Conservation (phyloP, 2,113 vertebrate genomes). For the Cnemophilus loriae region DNA sequence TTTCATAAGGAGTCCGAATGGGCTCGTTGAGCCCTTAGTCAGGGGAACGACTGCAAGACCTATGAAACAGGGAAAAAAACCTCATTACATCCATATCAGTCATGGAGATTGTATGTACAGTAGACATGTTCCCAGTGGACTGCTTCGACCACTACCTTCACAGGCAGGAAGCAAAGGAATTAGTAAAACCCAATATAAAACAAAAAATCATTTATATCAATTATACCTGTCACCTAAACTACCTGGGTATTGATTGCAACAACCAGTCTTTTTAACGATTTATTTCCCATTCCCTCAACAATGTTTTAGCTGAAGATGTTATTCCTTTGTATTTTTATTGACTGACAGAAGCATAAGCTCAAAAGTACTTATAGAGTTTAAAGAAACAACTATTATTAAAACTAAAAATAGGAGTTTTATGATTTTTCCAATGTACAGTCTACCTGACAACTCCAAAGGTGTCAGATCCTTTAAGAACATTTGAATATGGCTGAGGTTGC, state of each 20-base stretch:
- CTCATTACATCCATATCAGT: background rate
- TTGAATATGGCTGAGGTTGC: background rate
- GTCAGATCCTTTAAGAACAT: background rate
- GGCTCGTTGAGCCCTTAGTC: background rate
- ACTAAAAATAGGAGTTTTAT: background rate
- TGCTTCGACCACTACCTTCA: background rate
- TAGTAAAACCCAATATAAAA: background rate
- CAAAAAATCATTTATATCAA: background rate
- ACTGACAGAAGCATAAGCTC: background rate
- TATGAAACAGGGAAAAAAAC: background rate
- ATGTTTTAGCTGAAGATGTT: background rate
- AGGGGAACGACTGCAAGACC: background rate
- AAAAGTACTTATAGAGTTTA: background rate
- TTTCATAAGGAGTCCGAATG: background rate
- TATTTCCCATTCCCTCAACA: background rate
- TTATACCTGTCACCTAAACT: background rate
- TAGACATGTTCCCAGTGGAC: background rate
- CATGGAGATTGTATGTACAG: background rate
- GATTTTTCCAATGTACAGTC: background rate
- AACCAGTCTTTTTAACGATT: background rate
- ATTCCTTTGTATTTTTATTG: background rate
- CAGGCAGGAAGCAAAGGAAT: conserved; percentile 9
- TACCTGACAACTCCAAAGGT: background rate
- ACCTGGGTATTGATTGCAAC: background rate
- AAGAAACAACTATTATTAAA: background rate